phyloP scores from a whole-genome alignment of 2,113 vertebrate species.

The Tragulus kanchil region DNA sequence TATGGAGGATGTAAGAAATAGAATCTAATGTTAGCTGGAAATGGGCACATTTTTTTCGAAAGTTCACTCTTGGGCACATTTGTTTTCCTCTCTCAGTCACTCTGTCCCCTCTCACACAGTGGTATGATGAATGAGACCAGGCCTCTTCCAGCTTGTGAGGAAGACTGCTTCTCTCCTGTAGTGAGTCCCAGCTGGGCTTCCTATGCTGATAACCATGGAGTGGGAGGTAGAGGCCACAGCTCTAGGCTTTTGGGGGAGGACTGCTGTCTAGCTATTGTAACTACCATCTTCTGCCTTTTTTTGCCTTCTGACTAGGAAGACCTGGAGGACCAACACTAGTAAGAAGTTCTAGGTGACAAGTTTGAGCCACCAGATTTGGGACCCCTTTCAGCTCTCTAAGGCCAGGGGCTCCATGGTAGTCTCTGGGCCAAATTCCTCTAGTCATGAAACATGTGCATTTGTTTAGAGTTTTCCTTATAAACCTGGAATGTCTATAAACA shows the following conservation, averaged over 20 bases:
- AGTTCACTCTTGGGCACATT: too few relatives aligned
- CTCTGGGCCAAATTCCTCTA: not conserved
- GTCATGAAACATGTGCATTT: not conserved
- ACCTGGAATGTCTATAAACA: not conserved
- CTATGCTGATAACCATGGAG: not conserved
- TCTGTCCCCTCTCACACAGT: not conserved
- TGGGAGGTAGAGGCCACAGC: not conserved
- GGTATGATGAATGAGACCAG: not conserved
- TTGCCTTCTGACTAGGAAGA: not conserved
- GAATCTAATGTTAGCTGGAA: constrained; percentile 5
- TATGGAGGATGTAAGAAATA: not conserved
- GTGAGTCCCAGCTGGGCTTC: not conserved
- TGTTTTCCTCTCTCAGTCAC: not conserved
- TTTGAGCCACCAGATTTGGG: not conserved
- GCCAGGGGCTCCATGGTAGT: not conserved
- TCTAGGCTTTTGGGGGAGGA: not conserved
- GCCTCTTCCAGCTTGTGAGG: not conserved
- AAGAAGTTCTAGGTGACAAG: not conserved
- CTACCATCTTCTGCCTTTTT: not conserved
- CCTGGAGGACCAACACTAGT: not conserved
- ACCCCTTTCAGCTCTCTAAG: not conserved
- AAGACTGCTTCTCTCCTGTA: not conserved
- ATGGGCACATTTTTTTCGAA: too few relatives aligned
- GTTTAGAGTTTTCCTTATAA: constrained; percentile 22
- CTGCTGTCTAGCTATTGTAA: not conserved